A percentile compares a stretch with the other conserved stretches of the same genome.
phyloP scores from a whole-genome alignment of 2,113 vertebrate genomes.

The Oncorhynchus keta region DNA sequence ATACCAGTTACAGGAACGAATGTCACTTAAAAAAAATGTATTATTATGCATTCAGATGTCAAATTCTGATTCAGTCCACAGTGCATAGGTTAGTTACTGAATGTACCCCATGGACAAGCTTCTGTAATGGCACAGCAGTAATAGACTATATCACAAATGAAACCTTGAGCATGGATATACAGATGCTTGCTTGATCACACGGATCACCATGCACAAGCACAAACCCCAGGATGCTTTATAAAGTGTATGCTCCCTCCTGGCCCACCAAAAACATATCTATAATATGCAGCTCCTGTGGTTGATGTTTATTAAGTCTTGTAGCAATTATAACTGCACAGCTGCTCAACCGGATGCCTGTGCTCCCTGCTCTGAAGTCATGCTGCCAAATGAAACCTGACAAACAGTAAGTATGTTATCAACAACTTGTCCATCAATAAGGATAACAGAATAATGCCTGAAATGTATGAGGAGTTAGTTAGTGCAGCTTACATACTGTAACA shows the following conservation, averaged over 20 bases:
- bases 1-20: not conserved
- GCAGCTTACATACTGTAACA: not conserved
- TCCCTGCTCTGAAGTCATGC: constrained; percentile 62
- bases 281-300: constrained; percentile 56
- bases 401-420: constrained; percentile 49
- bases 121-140: too few species aligned
- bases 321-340: constrained; percentile 72
- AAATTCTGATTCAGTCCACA: too few species aligned
- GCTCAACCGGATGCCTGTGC: constrained; percentile 69
- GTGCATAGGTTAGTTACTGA: too few species aligned
- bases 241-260: constrained; percentile 31
- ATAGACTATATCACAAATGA: too few species aligned
- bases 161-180: too few species aligned
- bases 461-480: not conserved
- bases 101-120: too few species aligned
- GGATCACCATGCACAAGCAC: constrained; percentile 18
- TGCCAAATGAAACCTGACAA: constrained; percentile 67
- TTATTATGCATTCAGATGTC: too few species aligned
- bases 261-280: constrained; percentile 55
- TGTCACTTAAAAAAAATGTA: too few species aligned
- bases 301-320: constrained; percentile 67
- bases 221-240: constrained; percentile 34
- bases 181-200: not conserved
- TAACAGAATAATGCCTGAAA: constrained; percentile 41
- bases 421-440: constrained; percentile 44